Evolutionary conservation across 1,140 invertebrate species (phyloP), one percentile per base, ranked within the genome.

Genomic region (Myzus persicae): DNA sequence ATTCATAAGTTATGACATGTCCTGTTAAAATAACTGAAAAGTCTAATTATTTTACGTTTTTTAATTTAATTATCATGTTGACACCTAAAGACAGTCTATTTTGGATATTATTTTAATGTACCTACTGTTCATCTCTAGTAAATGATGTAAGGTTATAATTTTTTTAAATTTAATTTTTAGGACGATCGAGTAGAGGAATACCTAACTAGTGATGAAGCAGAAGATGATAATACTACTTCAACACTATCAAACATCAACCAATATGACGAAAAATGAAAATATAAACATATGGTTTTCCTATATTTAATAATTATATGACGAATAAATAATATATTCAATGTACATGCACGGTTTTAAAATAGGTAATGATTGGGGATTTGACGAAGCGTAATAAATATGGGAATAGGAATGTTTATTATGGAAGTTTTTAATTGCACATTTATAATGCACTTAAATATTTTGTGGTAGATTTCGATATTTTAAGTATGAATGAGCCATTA

Each of bases 361-460:
- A 89, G 46, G 22, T 89, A 89, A 54, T 51, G 38, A 5, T 40
- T 40, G 4, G 26, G 22, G 8, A 89, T 44, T 89, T 89, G 22
- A 11, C 24, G 7, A 36, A 89, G 8, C 51, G n/a, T 51, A 46
- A n/a, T 31, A 36, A 88, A 51, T 51, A 40, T 84, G 24, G n/a
- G 36, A 89, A 14, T 48, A 89, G 9, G 6, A 38, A 40, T 24
- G 22, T n/a, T 26, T 89, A 36, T 26, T 36, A 89, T 54, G 20
- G 24, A 59, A 22, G 89, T 90, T 67, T 90, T 90, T 59, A 40
- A 90, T n/a, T 67, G 40, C 89, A 90, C 89, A 67, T 59, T 42
- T 90, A 42, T 42, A 67, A 90, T 42, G 38, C 26, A 90, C 51
- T 59, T 67, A n/a, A 38, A 40, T 54, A 22, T 67, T 59, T 90